A percentile compares a stretch with the other conserved stretches of the same genome.
phyloP scores from a whole-genome alignment of 2,797 vertebrate genomes.

The Myotis daubentonii region DNA sequence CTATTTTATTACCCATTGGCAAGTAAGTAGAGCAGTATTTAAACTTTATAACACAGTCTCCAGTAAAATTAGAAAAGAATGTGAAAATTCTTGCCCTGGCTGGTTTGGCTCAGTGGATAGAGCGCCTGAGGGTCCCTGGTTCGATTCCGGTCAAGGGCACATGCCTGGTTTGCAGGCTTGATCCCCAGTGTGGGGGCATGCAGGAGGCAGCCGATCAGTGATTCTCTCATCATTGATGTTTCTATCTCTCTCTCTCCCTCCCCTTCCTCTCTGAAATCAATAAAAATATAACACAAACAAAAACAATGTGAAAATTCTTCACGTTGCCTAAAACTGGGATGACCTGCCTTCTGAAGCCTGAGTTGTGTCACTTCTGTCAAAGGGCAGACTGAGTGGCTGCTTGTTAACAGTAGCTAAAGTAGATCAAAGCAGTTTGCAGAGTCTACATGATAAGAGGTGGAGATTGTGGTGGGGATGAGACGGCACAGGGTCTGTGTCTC shows the following conservation, averaged over 20 bases:
- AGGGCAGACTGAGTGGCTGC: not conserved
- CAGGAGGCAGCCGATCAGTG: too few species aligned
- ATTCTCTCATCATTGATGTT: too few species aligned
- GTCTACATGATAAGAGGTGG: not conserved
- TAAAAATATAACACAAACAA: too few species aligned
- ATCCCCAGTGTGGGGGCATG: too few species aligned
- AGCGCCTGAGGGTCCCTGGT: too few species aligned
- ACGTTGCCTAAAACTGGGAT: constrained; percentile 23
- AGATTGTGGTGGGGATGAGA: not conserved
- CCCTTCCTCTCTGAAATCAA: too few species aligned
- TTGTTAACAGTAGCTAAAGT: not conserved
- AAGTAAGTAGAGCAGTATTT: not conserved
- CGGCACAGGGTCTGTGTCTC: not conserved
- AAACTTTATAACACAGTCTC: not conserved
- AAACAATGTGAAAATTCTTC: not conserved
- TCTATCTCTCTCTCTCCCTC: too few species aligned
- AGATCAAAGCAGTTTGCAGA: constrained; percentile 1
- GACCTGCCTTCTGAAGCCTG: not conserved
- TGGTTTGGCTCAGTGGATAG: too few species aligned
- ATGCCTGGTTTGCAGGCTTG: too few species aligned
- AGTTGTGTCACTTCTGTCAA: constrained; percentile 3
- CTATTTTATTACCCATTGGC: constrained; percentile 41
- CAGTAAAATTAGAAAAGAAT: constrained; percentile 35
- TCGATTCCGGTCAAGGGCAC: too few species aligned
- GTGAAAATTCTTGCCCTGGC: not conserved